Conservation (phyloP, 2,797 vertebrate genomes). For the Danio tinwini region DNA sequence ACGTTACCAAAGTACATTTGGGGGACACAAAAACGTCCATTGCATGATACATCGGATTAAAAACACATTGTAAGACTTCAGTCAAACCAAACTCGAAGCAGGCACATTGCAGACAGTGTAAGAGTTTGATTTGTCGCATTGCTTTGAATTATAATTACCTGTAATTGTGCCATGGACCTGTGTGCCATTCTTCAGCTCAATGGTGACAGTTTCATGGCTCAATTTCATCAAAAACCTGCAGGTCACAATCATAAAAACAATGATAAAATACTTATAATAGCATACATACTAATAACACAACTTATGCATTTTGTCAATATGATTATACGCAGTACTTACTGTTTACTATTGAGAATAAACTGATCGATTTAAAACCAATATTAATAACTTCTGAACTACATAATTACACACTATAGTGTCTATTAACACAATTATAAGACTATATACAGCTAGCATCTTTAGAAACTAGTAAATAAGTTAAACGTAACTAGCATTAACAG, state of each 20-base stretch:
- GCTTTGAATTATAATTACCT: conserved; percentile 73
- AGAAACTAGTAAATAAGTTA: background rate
- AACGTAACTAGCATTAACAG: background rate
- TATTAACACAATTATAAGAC: no score
- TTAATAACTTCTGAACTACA: background rate
- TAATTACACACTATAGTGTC: background rate
- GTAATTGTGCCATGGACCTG: conserved; percentile 99
- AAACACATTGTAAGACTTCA: no score
- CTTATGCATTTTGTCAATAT: background rate
- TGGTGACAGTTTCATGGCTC: conserved; percentile 98
- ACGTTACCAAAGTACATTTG: no score
- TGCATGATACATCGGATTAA: no score
- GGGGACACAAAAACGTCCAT: no score
- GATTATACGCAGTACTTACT: no score
- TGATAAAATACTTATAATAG: background rate
- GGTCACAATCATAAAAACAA: background rate
- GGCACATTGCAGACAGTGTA: background rate
- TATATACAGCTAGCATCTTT: background rate
- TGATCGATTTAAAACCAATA: background rate
- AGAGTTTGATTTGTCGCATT: background rate
- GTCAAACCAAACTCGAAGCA: background rate
- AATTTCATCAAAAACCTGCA: conserved; percentile 97
- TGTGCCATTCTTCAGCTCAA: conserved; percentile 97
- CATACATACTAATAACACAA: background rate
- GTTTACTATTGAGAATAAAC: no score